Percentiles rank a stretch among this genome's conserved stretches.
phyloP scores from a whole-genome alignment of 1,140 invertebrate species.

The Berghia stephanieae region DNA sequence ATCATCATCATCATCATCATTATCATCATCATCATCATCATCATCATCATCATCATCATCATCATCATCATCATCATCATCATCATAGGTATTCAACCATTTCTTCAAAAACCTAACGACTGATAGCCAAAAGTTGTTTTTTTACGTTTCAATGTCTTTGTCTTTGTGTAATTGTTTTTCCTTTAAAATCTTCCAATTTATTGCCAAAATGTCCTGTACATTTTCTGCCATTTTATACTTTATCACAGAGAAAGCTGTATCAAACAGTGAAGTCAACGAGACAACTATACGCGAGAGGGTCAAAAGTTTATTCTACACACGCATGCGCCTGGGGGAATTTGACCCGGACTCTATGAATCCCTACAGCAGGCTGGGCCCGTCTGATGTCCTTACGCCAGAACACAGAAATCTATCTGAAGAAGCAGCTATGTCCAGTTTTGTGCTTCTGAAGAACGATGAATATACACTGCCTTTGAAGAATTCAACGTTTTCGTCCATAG shows the following conservation, averaged over 20 bases:
- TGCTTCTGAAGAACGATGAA: conserved; percentile 54
- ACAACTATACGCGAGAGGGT: conserved; percentile 40
- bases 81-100: conserved; percentile 24
- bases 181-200: background rate
- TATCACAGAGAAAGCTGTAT: conserved; percentile 20
- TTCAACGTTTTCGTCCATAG: background rate
- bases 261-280: conserved; percentile 34
- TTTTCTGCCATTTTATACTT: background rate
- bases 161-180: too few relatives aligned
- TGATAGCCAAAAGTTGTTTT: background rate
- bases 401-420: conserved; percentile 44
- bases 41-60: conserved; percentile 31
- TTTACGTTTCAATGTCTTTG: background rate
- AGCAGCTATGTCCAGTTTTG: conserved; percentile 51
- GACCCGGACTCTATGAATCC: conserved; percentile 58
- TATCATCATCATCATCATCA: conserved; percentile 17
- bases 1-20: background rate
- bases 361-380: conserved; percentile 36
- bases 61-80: conserved; percentile 47
- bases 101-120: conserved; percentile 49
- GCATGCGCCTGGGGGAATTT: conserved; percentile 63
- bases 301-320: conserved; percentile 60
- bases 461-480: conserved; percentile 32
- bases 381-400: conserved; percentile 44
- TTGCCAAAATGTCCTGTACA: too few relatives aligned